Evolutionary conservation across 2,113 vertebrate genomes (phyloP).

Genomic region (Poicephalus gulielmi): DNA sequence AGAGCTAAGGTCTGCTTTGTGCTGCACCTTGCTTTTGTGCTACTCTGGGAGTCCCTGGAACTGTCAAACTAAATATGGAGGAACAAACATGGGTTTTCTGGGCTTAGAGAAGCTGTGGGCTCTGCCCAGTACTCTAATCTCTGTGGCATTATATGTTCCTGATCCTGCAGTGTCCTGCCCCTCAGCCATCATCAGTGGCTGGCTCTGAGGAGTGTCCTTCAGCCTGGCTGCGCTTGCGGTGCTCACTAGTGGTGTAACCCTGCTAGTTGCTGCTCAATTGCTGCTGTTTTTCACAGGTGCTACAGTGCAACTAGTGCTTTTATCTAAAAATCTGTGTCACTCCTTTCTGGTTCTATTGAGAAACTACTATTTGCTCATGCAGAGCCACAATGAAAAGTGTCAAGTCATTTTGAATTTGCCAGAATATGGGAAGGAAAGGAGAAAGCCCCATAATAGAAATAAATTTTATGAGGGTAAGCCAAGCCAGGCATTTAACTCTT

Average conservation of each 20-base stretch:
- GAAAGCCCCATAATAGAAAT: conserved; percentile 46
- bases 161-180: not conserved
- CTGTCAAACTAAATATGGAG: not conserved
- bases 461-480: conserved; percentile 36
- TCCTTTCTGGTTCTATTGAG: not conserved
- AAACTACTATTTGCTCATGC: not conserved
- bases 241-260: not conserved
- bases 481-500: conserved; percentile 49
- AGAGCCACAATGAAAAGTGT: conserved; percentile 20
- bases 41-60: not conserved
- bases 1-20: not conserved
- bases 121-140: fast-evolving
- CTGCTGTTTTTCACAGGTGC: not conserved
- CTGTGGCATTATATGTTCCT: fast-evolving
- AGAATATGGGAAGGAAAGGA: not conserved
- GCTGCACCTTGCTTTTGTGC: not conserved
- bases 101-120: not conserved
- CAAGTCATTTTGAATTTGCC: conserved; percentile 24
- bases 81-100: not conserved
- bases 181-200: fast-evolving
- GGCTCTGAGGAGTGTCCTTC: not conserved
- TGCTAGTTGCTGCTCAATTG: not conserved
- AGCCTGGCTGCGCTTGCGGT: not conserved
- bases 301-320: not conserved
- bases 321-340: not conserved